Evolutionary conservation across 2,113 vertebrate genomes (phyloP), one percentile per base, ranked within the genome.

Genomic region (Pluvianellus socialis): DNA sequence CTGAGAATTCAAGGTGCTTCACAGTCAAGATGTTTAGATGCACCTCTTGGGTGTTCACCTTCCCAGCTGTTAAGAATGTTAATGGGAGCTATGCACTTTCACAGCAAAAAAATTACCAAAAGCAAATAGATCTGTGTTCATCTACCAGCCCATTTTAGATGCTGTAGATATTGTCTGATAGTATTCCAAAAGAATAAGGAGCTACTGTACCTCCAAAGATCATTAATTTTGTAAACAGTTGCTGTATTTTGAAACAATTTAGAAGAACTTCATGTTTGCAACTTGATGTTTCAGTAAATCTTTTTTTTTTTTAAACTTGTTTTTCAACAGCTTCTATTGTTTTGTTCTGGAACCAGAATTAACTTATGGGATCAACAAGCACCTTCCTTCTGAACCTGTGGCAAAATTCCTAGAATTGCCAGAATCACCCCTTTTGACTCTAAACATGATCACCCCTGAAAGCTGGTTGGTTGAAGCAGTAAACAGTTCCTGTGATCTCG

Each of bases 371-470:
- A 95, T 98, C 76, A 98, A 98, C 61, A 97, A 98, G 63, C 95
- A 97, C 1, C 92, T 99, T 91, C 99, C 99, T 79, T 83, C 97
- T 53, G 98, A 98, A 74, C 99, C 99, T 16, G 62, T 98, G 76
- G 99, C 99, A 85, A 98, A 98, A 89, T 99, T 99, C 91, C 49
- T 97, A n/a, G 99, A 99, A 77, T 97, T 99, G 93, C 99, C 99
- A 56, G 99, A 99, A 93, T 99, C 99, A 5, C 98, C 98, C 4
- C 98, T 99, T 62, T 98, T 99, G 76, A 99, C 99, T 27, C 98
- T 99, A 47, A 99, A 99, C 88, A 99, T 99, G 99, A 99, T 99
- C 88, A 99, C 99, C 84, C 99, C 99, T 22, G 99, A 99, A 96
- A 98, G 98, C 97, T 99, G 99, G 99, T 97, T 99, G 97, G 99